Base-by-base conservation (phyloP, 2,888 invertebrate genomes). In the Entomobrya multifasciata region DNA sequence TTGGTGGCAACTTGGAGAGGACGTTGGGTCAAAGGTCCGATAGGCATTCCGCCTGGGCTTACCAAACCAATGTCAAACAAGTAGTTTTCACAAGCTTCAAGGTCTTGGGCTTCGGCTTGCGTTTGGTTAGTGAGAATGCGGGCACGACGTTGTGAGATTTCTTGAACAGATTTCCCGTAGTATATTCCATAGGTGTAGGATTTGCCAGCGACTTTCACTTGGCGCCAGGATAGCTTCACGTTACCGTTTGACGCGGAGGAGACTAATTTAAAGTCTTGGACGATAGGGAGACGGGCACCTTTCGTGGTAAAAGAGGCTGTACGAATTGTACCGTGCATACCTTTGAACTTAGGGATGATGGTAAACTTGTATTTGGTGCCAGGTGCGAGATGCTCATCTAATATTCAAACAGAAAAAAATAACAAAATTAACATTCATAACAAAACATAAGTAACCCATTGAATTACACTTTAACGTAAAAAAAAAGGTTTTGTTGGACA, bases 1-100 rank as follows among this genome's bases (percentile, higher is more conserved):
- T 52, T 72, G 0, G 96, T 96, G 44, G 94, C 92, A 2, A 95
- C 93, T 57, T 93, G 93, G 0, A 93, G 91, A 0, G 94, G 93
- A 44, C 92, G 92, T 41, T 93, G 93, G 0, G 93, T 93, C 60
- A 96, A 92, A 0, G 96, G 96, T 6, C 95, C 95, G n/a, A 93
- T 92, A 22, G n/a, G n/a, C n/a, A n/a, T n/a, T n/a, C 78, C 81
- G 0, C 87, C 88, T 0, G 96, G 96, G 41, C 94, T 94, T 13
- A 95, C 92, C 0, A 95, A 92, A 0, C 95, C 96, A 4, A 96
- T 95, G 4, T 94, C 94, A 92, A 97, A 95, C 79, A 95, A 92
- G 92, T 97, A 97, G 0, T 93, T 94, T 92, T 96, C 95, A 90
- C 97, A 97, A 0, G 96, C 94, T 89, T 95, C 94, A 89, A 97